These are phyloP conservation scores for Drosophila lacertosa DNA, from an alignment of 1,140 invertebrate genomes.

Conservation along the genomic window DNA sequence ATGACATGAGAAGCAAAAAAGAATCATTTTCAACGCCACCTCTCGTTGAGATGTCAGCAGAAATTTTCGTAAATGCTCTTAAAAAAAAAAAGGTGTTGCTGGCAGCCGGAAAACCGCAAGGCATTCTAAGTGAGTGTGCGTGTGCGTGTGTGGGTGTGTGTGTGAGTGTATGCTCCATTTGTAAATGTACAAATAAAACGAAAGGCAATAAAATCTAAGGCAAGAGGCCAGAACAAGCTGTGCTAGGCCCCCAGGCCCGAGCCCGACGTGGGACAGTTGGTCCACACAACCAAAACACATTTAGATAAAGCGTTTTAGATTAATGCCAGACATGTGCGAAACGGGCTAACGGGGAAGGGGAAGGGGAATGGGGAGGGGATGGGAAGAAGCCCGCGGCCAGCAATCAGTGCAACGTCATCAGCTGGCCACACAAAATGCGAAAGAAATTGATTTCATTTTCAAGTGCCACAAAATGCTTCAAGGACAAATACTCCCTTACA, in stretches of 20 bases:
- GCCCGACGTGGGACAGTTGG: constrained; percentile 28
- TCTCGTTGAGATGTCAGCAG: constrained; percentile 36
- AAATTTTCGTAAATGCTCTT: constrained; percentile 36
- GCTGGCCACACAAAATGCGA: constrained; percentile 38
- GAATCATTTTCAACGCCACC: constrained; percentile 47
- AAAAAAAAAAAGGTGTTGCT: constrained; percentile 52
- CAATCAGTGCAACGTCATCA: constrained; percentile 79
- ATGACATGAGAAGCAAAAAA: constrained; percentile 58
- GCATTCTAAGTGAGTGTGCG: constrained; percentile 27
- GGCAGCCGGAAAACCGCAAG: constrained; percentile 54
- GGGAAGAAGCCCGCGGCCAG: constrained; percentile 50
- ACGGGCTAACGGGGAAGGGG: not conserved
- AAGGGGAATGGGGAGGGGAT: not conserved
- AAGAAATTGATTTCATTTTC: constrained; percentile 26
- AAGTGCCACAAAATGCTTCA: constrained; percentile 1
- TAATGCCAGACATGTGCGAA: constrained; percentile 60
- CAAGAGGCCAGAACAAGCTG: constrained; percentile 22
- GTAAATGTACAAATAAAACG: constrained; percentile 80
- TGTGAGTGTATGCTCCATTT: constrained; percentile 60
- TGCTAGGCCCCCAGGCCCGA: constrained; percentile 20
- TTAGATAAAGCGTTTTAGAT: constrained; percentile 82
- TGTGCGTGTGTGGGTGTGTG: constrained; percentile 2
- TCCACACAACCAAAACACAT: constrained; percentile 58
- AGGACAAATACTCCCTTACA: not conserved
- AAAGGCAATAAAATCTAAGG: constrained; percentile 65